Conservation (phyloP, 2,797 vertebrate species). For the Phrynocephalus forsythii region DNA sequence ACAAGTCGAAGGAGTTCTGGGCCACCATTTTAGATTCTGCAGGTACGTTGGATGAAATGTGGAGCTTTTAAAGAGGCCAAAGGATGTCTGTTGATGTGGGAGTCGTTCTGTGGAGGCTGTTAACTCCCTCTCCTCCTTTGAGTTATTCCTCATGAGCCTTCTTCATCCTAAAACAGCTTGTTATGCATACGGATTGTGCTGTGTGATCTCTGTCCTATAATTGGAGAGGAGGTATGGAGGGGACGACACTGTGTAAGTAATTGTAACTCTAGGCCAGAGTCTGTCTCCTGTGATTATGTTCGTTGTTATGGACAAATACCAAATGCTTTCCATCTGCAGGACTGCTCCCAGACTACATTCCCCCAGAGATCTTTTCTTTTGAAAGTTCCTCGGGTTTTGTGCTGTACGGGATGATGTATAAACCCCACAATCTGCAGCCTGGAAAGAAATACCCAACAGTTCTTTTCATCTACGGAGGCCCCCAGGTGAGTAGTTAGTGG, state of each 20-base stretch:
- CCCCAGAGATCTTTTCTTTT: constrained; percentile 85
- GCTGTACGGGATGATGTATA: constrained; percentile 85
- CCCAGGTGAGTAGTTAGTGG: constrained; percentile 76
- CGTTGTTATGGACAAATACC: not conserved
- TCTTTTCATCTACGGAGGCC: constrained; percentile 85
- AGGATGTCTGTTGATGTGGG: not conserved
- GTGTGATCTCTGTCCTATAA: not conserved
- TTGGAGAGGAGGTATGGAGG: not conserved
- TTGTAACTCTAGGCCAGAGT: not conserved
- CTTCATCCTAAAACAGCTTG: not conserved
- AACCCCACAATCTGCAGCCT: constrained; percentile 83
- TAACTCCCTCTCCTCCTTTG: rapidly evolving
- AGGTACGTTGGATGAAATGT: constrained; percentile 69
- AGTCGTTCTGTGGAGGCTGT: not conserved
- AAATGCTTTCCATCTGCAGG: constrained; percentile 63
- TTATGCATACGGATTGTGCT: not conserved
- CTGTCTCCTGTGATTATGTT: not conserved
- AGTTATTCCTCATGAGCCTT: not conserved
- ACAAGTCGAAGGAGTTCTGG: constrained; percentile 83
- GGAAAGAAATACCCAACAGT: constrained; percentile 85
- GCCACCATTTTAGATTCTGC: constrained; percentile 85
- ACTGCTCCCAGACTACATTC: constrained; percentile 82
- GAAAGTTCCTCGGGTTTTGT: constrained; percentile 83
- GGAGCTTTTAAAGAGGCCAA: not conserved
- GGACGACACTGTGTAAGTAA: not conserved